A percentile compares a stretch with the other conserved stretches of the same genome.
These are phyloP conservation scores for Tragelaphus eurycerus DNA, from an alignment of 2,797 vertebrate genomes.

Conservation along the genomic window DNA sequence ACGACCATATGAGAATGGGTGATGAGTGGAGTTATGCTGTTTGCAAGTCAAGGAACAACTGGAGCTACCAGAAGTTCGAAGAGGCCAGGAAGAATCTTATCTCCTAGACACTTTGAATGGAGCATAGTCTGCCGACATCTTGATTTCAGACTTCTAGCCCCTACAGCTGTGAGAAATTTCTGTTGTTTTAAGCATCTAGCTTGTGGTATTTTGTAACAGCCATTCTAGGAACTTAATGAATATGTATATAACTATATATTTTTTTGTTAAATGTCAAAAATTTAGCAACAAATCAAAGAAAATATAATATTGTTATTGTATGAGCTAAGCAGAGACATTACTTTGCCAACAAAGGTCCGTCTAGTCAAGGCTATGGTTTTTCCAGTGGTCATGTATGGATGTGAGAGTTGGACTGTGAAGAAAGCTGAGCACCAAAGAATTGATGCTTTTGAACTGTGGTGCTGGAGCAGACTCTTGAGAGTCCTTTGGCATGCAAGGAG, in stretches of 20 bases:
- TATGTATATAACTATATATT: background rate
- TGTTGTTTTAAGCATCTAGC: background rate
- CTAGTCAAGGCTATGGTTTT: too few species aligned
- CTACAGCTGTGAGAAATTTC: background rate
- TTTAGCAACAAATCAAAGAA: background rate
- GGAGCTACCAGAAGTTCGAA: background rate
- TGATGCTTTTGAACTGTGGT: too few species aligned
- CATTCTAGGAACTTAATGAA: background rate
- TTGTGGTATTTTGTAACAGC: background rate
- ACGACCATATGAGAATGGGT: background rate
- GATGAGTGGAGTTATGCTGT: background rate
- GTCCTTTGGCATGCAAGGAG: too few species aligned
- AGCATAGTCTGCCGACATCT: background rate
- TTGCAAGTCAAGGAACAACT: background rate
- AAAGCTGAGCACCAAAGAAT: rapidly evolving
- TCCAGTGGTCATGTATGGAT: too few species aligned
- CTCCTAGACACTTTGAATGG: background rate
- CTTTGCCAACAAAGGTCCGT: too few species aligned
- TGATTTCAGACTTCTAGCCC: background rate
- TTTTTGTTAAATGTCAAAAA: background rate
- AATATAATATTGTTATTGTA: background rate
- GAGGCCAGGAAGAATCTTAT: background rate
- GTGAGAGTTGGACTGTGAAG: too few species aligned
- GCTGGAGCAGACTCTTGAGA: too few species aligned
- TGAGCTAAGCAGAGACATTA: too few species aligned